Percentiles rank a stretch among this genome's conserved stretches.
phyloP scores from a whole-genome alignment of 2,888 invertebrate genomes.

The Sabellastarte sp. region DNA sequence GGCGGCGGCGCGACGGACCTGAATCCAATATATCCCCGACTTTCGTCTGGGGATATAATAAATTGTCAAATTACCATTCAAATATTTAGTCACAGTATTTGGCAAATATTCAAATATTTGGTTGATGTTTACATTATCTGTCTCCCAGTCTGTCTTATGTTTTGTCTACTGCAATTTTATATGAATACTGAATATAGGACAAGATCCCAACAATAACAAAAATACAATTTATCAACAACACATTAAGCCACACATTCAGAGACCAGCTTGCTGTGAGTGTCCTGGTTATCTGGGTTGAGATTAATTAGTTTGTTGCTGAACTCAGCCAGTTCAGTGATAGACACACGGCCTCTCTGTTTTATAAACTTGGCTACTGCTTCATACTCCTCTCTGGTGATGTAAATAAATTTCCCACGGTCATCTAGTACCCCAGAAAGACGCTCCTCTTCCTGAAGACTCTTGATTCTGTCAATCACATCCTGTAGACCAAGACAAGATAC shows the following conservation, averaged over 20 bases:
- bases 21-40: no score
- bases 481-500: constrained; percentile 25
- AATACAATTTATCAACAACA: no score
- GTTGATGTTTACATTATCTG: no score
- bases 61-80: no score
- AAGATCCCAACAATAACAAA: no score
- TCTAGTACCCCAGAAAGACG: constrained; percentile 93
- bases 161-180: no score
- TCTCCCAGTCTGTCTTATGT: no score
- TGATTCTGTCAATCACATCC: constrained; percentile 69
- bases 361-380: constrained; percentile 93
- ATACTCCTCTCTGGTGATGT: constrained; percentile 87
- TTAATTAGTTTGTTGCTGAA: constrained; percentile 90
- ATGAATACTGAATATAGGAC: no score
- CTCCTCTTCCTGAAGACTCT: constrained; percentile 78
- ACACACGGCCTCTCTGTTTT: constrained; percentile 87
- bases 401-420: constrained; percentile 98
- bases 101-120: no score
- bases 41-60: no score
- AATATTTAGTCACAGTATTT: no score
- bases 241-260: background rate
- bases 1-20: no score
- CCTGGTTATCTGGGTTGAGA: constrained; percentile 63
- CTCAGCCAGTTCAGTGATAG: constrained; percentile 89
- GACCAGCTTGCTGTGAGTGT: constrained; percentile 1